A percentile compares a stretch with the other conserved stretches of the same genome.
These are phyloP conservation scores for Drosophila rhopaloa DNA, from an alignment of 1,140 invertebrate genomes.

Conservation along the genomic window DNA sequence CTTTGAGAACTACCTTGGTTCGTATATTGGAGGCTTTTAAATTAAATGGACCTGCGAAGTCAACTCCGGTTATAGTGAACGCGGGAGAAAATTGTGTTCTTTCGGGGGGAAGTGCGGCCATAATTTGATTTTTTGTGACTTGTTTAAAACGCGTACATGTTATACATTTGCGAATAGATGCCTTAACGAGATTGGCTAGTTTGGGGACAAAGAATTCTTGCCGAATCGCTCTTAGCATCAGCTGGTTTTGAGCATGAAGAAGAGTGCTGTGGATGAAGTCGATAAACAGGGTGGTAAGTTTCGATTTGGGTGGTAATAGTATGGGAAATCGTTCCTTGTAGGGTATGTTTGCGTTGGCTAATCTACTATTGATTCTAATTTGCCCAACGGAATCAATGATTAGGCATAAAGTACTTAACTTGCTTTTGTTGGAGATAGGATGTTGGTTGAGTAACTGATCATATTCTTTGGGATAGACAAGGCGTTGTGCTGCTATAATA, in stretches of 20 bases:
- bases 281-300: background rate
- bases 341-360: background rate
- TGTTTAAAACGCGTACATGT: background rate
- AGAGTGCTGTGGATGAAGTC: background rate
- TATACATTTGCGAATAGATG: background rate
- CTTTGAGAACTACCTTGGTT: background rate
- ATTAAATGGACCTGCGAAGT: background rate
- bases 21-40: background rate
- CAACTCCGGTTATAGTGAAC: background rate
- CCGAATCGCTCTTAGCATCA: background rate
- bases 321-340: background rate
- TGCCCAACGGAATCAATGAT: background rate
- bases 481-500: background rate
- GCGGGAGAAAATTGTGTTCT: background rate
- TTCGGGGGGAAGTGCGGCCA: conserved; percentile 1
- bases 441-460: background rate
- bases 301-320: background rate
- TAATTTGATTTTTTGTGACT: background rate
- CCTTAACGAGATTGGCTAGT: background rate
- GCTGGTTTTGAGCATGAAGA: background rate
- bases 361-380: background rate
- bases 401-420: background rate
- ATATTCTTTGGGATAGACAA: background rate
- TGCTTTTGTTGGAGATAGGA: background rate
- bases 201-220: background rate